These are phyloP conservation scores for Thereva nobilitata DNA, from an alignment of 2,888 invertebrate species.

Conservation along the genomic window DNA sequence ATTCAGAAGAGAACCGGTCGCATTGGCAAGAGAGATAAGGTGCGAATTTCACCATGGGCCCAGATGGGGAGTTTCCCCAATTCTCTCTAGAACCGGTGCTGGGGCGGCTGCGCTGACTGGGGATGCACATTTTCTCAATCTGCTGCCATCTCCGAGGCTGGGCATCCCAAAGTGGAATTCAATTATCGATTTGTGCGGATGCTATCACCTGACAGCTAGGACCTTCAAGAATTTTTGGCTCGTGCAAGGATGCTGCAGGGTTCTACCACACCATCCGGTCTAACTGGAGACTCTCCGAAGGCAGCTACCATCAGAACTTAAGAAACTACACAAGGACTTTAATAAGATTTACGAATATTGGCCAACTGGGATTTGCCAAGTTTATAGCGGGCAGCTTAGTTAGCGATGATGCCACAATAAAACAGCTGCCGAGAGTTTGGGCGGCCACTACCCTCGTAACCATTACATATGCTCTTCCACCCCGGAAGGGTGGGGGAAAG, in stretches of 20 bases:
- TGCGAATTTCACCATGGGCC: too few relatives aligned
- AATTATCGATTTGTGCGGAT: conserved; percentile 22
- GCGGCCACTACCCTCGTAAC: too few relatives aligned
- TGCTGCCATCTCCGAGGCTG: not conserved
- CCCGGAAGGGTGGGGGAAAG: not conserved
- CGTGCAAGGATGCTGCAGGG: conserved; percentile 7
- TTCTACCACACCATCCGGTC: conserved; percentile 9
- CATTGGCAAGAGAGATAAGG: too few relatives aligned
- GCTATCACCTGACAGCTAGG: conserved; percentile 21
- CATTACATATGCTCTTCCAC: too few relatives aligned
- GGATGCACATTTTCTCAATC: not conserved
- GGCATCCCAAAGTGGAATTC: conserved; percentile 14
- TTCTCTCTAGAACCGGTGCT: not conserved
- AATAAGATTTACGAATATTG: conserved; percentile 27
- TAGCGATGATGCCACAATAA: conserved; percentile 15
- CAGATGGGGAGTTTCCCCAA: not conserved
- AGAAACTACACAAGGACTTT: conserved; percentile 8
- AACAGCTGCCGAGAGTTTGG: too few relatives aligned
- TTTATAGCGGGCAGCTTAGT: not conserved
- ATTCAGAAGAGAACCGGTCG: too few relatives aligned
- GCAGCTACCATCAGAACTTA: not conserved
- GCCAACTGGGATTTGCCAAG: conserved; percentile 14
- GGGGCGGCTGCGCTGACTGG: too few relatives aligned
- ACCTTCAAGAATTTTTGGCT: conserved; percentile 26
- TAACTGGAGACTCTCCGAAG: not conserved